phyloP scores from a whole-genome alignment of 2,888 invertebrate genomes.

The Nomada flava region DNA sequence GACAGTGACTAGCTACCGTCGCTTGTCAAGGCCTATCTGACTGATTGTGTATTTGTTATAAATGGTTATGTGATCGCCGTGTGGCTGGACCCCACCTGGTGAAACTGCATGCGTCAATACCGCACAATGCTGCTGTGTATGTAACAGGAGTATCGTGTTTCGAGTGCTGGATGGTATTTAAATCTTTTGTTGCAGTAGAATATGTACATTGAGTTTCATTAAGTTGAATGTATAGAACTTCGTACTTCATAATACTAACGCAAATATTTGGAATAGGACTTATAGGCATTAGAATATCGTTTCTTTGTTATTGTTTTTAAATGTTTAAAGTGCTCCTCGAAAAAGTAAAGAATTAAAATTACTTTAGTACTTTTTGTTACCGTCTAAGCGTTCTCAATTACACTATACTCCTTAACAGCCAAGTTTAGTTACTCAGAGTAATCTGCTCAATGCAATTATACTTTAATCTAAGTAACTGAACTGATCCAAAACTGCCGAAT shows the following conservation, averaged over 20 bases:
- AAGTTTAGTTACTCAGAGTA: conserved; percentile 76
- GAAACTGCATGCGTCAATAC: conserved; percentile 80
- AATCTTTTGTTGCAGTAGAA: conserved; percentile 28
- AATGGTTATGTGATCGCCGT: conserved; percentile 81
- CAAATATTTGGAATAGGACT: conserved; percentile 22
- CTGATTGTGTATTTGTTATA: conserved; percentile 79
- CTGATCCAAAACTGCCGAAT: conserved; percentile 72
- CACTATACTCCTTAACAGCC: conserved; percentile 70
- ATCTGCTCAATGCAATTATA: conserved; percentile 67
- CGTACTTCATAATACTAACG: conserved; percentile 34
- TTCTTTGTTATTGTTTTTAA: conserved; percentile 49
- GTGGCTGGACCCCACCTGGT: conserved; percentile 84
- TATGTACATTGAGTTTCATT: conserved; percentile 24
- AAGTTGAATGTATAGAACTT: conserved; percentile 28
- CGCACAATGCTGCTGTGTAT: conserved; percentile 81
- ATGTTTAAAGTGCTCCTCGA: conserved; percentile 38
- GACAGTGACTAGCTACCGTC: conserved; percentile 84
- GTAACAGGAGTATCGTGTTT: conserved; percentile 70
- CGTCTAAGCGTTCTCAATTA: conserved; percentile 73
- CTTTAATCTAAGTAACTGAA: conserved; percentile 73
- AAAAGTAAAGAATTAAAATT: conserved; percentile 22
- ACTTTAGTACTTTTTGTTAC: conserved; percentile 36
- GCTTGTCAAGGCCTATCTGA: conserved; percentile 83
- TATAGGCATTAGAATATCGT: conserved; percentile 27
- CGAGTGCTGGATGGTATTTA: conserved; percentile 70